Percentiles rank a stretch among this genome's conserved stretches.
phyloP scores from a whole-genome alignment of 2,888 invertebrate genomes.

The Tachystola acroxantha region DNA sequence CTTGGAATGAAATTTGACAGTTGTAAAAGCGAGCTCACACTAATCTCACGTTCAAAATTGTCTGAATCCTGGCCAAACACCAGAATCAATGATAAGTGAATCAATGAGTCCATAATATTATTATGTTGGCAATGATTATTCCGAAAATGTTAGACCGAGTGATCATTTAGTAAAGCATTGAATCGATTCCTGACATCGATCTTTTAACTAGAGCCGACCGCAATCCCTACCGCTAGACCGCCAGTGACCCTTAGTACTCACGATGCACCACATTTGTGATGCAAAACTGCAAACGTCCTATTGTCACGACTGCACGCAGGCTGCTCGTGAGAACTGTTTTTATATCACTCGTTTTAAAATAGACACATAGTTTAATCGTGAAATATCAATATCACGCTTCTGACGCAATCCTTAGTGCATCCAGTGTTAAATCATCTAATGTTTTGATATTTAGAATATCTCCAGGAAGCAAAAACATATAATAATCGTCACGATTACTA shows the following conservation, averaged over 20 bases:
- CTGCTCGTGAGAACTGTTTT: not conserved
- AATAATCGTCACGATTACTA: constrained; percentile 19
- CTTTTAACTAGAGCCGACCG: too few species aligned
- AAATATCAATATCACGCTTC: not conserved
- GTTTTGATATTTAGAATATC: constrained; percentile 11
- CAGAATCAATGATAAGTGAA: too few species aligned
- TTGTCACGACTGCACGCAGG: constrained; percentile 30
- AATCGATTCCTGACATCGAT: too few species aligned
- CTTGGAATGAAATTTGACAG: too few species aligned
- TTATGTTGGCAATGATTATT: too few species aligned
- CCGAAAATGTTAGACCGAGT: too few species aligned
- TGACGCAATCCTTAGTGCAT: constrained; percentile 6
- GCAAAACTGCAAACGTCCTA: constrained; percentile 58
- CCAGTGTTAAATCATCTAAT: constrained; percentile 5
- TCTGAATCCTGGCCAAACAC: too few species aligned
- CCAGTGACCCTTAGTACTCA: constrained; percentile 38
- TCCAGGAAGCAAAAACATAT: constrained; percentile 23
- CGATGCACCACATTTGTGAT: constrained; percentile 55
- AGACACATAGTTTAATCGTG: not conserved
- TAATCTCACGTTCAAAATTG: too few species aligned
- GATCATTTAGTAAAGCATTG: too few species aligned
- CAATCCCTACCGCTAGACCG: constrained; percentile 24
- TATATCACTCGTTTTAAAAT: not conserved
- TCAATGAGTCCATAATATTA: too few species aligned
- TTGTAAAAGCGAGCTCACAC: too few species aligned